Conservation (phyloP, 2,113 vertebrate species). For the Cyprinus carpio region DNA sequence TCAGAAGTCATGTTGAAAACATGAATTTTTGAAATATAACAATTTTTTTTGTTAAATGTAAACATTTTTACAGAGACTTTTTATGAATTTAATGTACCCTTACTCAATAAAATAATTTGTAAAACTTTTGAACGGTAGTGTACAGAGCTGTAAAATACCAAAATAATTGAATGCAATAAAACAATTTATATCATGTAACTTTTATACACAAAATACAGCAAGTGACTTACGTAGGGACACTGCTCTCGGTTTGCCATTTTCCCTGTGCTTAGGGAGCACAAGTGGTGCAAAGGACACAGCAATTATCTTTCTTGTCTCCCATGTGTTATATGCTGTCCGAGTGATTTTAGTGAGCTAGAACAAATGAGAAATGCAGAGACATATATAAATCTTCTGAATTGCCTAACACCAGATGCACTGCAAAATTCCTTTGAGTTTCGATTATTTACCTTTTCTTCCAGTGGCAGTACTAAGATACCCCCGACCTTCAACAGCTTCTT, state of each 20-base stretch:
- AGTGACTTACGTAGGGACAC: constrained; percentile 85
- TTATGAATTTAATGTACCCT: no score
- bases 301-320: constrained; percentile 90
- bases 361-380: background rate
- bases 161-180: no score
- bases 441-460: constrained; percentile 84
- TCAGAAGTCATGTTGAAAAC: background rate
- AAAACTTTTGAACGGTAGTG: no score
- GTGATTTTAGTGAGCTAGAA: constrained; percentile 87
- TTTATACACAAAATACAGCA: background rate
- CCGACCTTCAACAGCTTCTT: constrained; percentile 85
- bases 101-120: no score
- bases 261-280: constrained; percentile 79
- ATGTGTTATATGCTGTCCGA: constrained; percentile 81
- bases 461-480: constrained; percentile 87
- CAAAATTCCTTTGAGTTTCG: background rate
- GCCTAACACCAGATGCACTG: background rate
- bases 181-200: no score
- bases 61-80: no score
- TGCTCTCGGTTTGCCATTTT: constrained; percentile 74
- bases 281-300: constrained; percentile 89
- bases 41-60: no score
- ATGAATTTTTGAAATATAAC: no score
- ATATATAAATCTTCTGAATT: background rate
- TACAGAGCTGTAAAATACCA: no score